Evolutionary conservation across 1,140 invertebrate genomes (phyloP), one percentile per base, ranked within the genome.

Genomic region (Matsumurasca onukii): DNA sequence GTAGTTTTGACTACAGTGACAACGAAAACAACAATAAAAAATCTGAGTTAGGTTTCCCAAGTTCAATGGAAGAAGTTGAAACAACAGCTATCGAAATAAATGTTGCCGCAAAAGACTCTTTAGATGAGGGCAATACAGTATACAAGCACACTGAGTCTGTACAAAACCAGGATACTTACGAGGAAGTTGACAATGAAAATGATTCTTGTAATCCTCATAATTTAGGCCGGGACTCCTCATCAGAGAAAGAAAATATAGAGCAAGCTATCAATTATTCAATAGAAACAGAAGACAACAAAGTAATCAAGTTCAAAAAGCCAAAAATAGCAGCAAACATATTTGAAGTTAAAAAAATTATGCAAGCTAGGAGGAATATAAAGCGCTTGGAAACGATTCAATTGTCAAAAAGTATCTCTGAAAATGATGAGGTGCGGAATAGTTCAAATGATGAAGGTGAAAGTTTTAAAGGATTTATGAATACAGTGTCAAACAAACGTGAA

Each of bases 281-380:
- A 59, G 25, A 59, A 27, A 9, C 24, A 5, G 25, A 29, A 22
- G 25, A 24, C 25, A 27, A 5, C 29, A 61, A 29, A 29, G 69
- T 34, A 3, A n/a, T 45, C 9, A 70, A 69, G 25, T 62, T 70
- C 31, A 75, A 75, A 61, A 75, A 75, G 61, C 73, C 73, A 12
- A 75, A 73, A 69, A 73, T 75, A 24, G 73, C 73, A 15, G 66
- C 55, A 34, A 75, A 75, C 52, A 69, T 73, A 29, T 67, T 69
- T 55, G 73, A 73, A 69, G 67, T 73, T 2, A 62, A 69, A 25
- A 75, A 74, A 69, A 73, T 72, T 13, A 72, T 71, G 67, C 55
- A 68, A 64, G 67, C 61, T 31, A 69, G 67, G n/a, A 22, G 55
- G 3, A 13, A 59, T 24, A 3, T 59, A n/a, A 59, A 59, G n/a